Percentiles rank a stretch among this genome's conserved stretches.
phyloP scores from a whole-genome alignment of 2,797 vertebrate species.

The Platyrinchus mystaceus region DNA sequence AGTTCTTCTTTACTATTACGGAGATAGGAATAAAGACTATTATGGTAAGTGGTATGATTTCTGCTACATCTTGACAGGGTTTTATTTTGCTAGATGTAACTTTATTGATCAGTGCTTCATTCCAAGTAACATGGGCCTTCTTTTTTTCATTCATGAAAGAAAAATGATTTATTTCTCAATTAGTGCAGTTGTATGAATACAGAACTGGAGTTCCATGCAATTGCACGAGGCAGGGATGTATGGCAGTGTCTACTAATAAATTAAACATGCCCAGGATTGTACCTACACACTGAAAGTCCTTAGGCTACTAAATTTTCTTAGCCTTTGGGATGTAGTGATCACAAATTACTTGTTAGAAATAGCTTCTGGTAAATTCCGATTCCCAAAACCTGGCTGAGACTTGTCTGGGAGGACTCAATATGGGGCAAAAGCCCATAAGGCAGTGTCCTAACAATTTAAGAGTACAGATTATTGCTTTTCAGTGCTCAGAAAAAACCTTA shows the following conservation, averaged over 20 bases:
- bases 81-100: slow-evolving; percentile 13
- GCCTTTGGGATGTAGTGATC: background rate
- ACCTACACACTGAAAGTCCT: background rate
- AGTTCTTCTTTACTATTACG: background rate
- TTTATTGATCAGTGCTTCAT: background rate
- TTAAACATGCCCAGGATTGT: background rate
- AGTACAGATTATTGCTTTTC: background rate
- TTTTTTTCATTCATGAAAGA: background rate
- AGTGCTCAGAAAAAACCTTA: background rate
- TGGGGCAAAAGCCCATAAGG: background rate
- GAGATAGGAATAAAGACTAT: background rate
- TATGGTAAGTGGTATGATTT: background rate
- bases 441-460: background rate
- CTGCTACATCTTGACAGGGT: background rate
- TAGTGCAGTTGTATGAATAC: background rate
- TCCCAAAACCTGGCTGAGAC: background rate
- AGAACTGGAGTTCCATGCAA: background rate
- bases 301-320: background rate
- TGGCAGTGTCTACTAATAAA: background rate
- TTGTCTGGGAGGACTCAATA: background rate
- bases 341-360: background rate
- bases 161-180: background rate
- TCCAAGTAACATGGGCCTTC: background rate
- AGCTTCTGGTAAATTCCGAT: background rate
- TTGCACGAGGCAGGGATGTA: background rate